Evolutionary conservation across 2,888 invertebrate genomes (phyloP).

Genomic region (Chorisops tibialis): DNA sequence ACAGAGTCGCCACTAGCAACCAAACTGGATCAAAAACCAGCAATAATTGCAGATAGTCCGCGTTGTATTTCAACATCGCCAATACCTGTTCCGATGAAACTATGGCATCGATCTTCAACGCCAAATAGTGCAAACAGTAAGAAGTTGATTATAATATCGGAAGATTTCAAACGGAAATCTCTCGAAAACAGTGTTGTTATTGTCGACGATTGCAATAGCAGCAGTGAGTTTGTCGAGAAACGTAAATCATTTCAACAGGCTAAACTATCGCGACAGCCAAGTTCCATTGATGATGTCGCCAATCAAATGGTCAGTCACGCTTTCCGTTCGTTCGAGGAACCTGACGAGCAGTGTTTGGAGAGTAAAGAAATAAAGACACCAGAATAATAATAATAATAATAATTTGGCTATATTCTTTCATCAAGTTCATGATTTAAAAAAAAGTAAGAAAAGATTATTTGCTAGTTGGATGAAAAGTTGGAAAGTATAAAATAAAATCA

Average conservation of each 20-base stretch:
- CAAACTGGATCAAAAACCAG: background rate
- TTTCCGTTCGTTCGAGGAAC: conserved; percentile 36
- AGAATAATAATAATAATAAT: too few species aligned
- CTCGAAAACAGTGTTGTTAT: conserved; percentile 34
- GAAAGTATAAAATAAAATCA: too few species aligned
- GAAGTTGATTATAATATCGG: conserved; percentile 34
- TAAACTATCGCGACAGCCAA: conserved; percentile 27
- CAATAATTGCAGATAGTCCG: background rate
- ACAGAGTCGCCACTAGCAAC: background rate
- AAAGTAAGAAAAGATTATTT: too few species aligned
- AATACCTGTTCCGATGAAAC: conserved; percentile 1
- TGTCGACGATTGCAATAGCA: conserved; percentile 10
- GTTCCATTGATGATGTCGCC: conserved; percentile 36
- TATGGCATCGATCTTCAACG: background rate
- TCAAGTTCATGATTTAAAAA: too few species aligned
- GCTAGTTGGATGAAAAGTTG: too few species aligned
- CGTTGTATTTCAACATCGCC: background rate
- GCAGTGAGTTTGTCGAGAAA: conserved; percentile 18
- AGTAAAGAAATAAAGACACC: conserved; percentile 33
- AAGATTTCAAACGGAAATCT: conserved; percentile 35
- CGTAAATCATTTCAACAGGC: conserved; percentile 28
- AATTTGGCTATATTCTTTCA: too few species aligned
- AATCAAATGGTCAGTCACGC: conserved; percentile 36
- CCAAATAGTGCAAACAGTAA: conserved; percentile 7
- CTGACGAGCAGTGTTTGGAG: conserved; percentile 34